Conservation (phyloP, 2,797 vertebrate species). For the Pipistrellus nathusii region DNA sequence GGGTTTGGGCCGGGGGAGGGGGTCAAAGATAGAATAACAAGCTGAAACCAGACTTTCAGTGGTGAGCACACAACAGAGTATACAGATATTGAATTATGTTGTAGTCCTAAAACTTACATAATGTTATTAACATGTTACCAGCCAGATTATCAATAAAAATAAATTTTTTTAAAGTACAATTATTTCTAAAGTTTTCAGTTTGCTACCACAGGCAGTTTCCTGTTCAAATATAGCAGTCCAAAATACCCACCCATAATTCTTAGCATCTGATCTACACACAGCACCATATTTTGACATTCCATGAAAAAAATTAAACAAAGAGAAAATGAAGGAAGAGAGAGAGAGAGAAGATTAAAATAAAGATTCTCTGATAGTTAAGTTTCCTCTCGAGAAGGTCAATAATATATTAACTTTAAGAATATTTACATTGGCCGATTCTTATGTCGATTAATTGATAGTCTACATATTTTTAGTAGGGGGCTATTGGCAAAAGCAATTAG, state of each 20-base stretch:
- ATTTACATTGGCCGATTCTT: slow-evolving; percentile 68
- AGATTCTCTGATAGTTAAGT: slow-evolving; percentile 13
- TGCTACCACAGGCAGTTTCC: slow-evolving; percentile 60
- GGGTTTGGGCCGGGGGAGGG: neutral
- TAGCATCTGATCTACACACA: slow-evolving; percentile 61
- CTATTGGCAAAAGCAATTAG: slow-evolving; percentile 65
- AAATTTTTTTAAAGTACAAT: neutral
- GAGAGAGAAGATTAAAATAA: slow-evolving; percentile 44
- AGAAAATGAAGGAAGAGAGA: neutral
- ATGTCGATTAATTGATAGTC: slow-evolving; percentile 57
- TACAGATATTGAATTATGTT: neutral
- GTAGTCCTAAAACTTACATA: neutral
- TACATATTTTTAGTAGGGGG: slow-evolving; percentile 56
- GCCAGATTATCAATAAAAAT: neutral
- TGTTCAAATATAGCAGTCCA: slow-evolving; percentile 61
- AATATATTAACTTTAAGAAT: slow-evolving; percentile 62
- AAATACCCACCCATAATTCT: slow-evolving; percentile 65
- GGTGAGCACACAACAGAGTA: neutral
- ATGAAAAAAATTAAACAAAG: neutral
- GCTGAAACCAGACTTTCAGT: neutral
- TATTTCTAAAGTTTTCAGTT: slow-evolving; percentile 69
- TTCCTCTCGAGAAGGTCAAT: slow-evolving; percentile 57
- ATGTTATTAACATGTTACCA: neutral
- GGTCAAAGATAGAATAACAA: neutral
- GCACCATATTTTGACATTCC: slow-evolving; percentile 51